A percentile compares a stretch with the other conserved stretches of the same genome.
phyloP scores from a whole-genome alignment of 2,888 invertebrate species.

The Sinohyriopsis cumingii region DNA sequence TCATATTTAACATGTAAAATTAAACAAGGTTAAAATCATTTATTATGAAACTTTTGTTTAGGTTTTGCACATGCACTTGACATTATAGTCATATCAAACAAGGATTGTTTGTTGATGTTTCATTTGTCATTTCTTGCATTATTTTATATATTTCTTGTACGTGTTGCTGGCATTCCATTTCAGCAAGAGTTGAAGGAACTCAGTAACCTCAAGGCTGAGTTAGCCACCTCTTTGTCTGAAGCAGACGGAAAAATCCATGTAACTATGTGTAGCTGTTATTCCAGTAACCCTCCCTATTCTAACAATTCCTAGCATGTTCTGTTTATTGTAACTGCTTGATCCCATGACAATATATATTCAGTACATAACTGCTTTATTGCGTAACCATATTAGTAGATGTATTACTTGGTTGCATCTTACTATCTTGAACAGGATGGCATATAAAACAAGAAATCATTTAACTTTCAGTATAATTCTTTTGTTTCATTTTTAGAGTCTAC shows the following conservation, averaged over 20 bases:
- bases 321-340: too few relatives aligned
- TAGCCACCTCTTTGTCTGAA: constrained; percentile 62
- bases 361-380: too few relatives aligned
- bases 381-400: background rate
- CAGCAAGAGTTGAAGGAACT: constrained; percentile 66
- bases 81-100: too few relatives aligned
- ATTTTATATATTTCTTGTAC: too few relatives aligned
- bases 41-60: too few relatives aligned
- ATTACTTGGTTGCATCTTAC: background rate
- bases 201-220: constrained; percentile 60
- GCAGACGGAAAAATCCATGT: constrained; percentile 57
- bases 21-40: too few relatives aligned
- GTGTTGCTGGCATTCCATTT: constrained; percentile 16
- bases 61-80: too few relatives aligned
- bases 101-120: too few relatives aligned
- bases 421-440: background rate
- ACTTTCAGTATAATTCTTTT: background rate
- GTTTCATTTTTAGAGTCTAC: background rate
- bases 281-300: background rate
- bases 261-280: constrained; percentile 15
- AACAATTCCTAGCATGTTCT: background rate
- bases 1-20: too few relatives aligned
- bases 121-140: too few relatives aligned
- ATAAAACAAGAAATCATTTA: constrained; percentile 5
- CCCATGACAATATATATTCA: too few relatives aligned